phyloP scores from a whole-genome alignment of 2,888 invertebrate species.

The Drosophila lacicola region DNA sequence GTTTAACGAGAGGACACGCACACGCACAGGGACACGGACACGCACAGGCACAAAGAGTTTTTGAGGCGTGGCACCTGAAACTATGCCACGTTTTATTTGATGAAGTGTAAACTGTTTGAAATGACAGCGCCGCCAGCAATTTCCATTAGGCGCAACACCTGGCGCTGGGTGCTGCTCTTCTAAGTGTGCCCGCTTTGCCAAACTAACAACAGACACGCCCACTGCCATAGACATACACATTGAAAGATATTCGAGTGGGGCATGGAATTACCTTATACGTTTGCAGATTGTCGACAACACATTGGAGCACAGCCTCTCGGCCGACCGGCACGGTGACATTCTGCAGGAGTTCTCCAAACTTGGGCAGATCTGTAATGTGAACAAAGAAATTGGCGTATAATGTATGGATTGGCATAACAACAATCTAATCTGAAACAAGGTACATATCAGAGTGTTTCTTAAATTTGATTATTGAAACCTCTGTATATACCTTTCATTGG shows the following conservation, averaged over 20 bases:
- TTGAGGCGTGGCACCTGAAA: conserved; percentile 26
- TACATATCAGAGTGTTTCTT: conserved; percentile 62
- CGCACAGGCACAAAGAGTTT: conserved; percentile 20
- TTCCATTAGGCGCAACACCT: conserved; percentile 39
- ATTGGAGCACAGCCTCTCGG: conserved; percentile 89
- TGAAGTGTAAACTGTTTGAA: conserved; percentile 74
- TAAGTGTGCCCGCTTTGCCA: conserved; percentile 40
- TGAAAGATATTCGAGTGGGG: not conserved
- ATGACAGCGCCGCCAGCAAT: conserved; percentile 42
- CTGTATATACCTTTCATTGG: conserved; percentile 66
- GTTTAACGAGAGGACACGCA: conserved; percentile 59
- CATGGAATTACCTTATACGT: conserved; percentile 87
- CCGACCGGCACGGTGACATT: conserved; percentile 90
- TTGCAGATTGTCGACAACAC: conserved; percentile 89
- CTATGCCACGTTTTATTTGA: conserved; percentile 65
- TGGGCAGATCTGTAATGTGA: conserved; percentile 87
- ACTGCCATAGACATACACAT: not conserved
- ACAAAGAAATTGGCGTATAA: not conserved
- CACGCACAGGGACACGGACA: conserved; percentile 34
- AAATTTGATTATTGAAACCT: conserved; percentile 45
- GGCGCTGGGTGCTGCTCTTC: conserved; percentile 15
- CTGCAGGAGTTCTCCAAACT: conserved; percentile 88
- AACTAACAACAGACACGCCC: conserved; percentile 20
- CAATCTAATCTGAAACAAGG: conserved; percentile 63
- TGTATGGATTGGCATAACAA: not conserved